A percentile compares a stretch with the other conserved stretches of the same genome.
Conservation (phyloP, 2,797 vertebrate species). For the Urophycis tenuis region DNA sequence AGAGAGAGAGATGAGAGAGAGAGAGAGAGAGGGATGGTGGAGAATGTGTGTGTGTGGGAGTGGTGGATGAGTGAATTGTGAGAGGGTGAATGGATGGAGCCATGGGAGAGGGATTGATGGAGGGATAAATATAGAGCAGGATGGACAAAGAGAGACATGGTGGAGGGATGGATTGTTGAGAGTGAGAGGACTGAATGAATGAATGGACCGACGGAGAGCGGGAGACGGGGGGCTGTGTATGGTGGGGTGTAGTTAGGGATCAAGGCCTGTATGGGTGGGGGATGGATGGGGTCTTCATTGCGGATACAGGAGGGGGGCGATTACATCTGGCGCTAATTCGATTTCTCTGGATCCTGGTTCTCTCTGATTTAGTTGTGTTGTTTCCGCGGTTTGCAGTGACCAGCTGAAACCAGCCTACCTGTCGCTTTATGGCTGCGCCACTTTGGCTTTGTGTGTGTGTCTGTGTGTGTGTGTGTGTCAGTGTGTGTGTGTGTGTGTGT, state of each 20-base stretch:
- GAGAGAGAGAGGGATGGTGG: too few relatives aligned
- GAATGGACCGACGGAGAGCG: constrained; percentile 29
- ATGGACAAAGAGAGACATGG: not conserved
- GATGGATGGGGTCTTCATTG: constrained; percentile 56
- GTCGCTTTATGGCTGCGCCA: not conserved
- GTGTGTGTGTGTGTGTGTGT: not conserved
- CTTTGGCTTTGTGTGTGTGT: not conserved
- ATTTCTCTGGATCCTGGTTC: constrained; percentile 50
- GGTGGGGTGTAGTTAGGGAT: not conserved
- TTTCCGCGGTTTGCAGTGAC: not conserved
- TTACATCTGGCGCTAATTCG: constrained; percentile 67
- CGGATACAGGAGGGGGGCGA: constrained; percentile 54
- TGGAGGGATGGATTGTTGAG: not conserved
- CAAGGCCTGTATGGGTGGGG: not conserved
- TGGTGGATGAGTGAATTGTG: too few relatives aligned
- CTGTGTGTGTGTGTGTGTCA: not conserved
- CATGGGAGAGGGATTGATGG: not conserved
- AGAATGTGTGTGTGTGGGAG: too few relatives aligned
- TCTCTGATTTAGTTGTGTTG: constrained; percentile 44
- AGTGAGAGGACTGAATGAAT: not conserved
- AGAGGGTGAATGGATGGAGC: not conserved
- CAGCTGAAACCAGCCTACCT: not conserved
- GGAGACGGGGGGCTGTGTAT: constrained; percentile 19
- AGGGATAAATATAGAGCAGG: not conserved
- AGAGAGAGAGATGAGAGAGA: not conserved